These are phyloP conservation scores for Elachura formosa DNA, from an alignment of 2,113 vertebrate species.

Conservation along the genomic window DNA sequence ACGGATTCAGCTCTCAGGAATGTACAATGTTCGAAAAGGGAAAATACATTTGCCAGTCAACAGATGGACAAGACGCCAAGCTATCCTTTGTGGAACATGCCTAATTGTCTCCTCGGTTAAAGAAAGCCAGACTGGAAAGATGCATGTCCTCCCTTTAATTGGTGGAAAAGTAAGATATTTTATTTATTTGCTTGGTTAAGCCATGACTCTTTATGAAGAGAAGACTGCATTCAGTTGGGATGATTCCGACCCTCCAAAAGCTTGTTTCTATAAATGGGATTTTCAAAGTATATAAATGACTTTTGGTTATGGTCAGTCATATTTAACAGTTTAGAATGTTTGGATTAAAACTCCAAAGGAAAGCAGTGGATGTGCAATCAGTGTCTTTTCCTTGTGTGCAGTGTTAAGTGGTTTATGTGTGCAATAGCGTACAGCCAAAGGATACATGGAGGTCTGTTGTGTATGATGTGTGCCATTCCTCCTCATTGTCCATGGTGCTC, in stretches of 20 bases:
- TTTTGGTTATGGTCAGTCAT: background rate
- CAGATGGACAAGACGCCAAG: slow-evolving; percentile 94
- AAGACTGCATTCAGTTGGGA: background rate
- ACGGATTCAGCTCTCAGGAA: slow-evolving; percentile 93
- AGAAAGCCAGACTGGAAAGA: slow-evolving; percentile 92
- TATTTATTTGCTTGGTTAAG: background rate
- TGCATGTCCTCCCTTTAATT: slow-evolving; percentile 96
- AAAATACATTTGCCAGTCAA: slow-evolving; percentile 97
- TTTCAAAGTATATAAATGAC: background rate
- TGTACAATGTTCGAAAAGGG: slow-evolving; percentile 95
- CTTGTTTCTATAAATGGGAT: background rate
- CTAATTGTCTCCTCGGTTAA: slow-evolving; percentile 97
- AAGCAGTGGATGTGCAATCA: background rate
- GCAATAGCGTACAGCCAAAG: background rate
- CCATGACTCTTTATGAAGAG: background rate
- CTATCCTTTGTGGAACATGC: slow-evolving; percentile 96
- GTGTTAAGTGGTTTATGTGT: background rate
- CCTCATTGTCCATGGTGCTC: background rate
- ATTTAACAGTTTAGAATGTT: background rate
- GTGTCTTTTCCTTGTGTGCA: background rate
- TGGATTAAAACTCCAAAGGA: background rate
- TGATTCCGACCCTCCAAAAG: background rate
- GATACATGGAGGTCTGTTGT: fast-evolving
- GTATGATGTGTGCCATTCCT: background rate
- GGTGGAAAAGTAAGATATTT: slow-evolving; percentile 90